A percentile compares a stretch with the other conserved stretches of the same genome.
Evolutionary conservation across 2,888 invertebrate species (phyloP).

Genomic region (Cecidostiba fungosa): DNA sequence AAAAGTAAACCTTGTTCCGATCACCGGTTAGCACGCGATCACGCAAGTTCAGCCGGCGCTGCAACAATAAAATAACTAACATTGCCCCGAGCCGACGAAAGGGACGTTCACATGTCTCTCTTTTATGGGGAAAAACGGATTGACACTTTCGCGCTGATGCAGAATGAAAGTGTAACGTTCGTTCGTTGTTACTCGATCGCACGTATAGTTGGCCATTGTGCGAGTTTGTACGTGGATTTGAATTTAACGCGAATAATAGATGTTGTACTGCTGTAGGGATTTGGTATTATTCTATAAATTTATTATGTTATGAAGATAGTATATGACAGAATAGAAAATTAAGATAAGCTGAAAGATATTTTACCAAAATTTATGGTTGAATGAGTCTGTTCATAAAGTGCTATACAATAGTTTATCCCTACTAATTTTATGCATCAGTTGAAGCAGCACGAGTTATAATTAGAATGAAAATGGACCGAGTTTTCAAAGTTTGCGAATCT

Average conservation of each 20-base stretch:
- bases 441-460: background rate
- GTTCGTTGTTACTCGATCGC: background rate
- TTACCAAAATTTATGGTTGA: background rate
- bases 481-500: background rate
- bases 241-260: background rate
- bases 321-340: no score
- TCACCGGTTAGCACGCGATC: constrained; percentile 67
- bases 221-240: background rate
- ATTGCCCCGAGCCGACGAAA: constrained; percentile 22
- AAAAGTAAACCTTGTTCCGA: constrained; percentile 32
- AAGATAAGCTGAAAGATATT: background rate
- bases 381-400: background rate
- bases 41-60: constrained; percentile 62
- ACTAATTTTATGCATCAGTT: background rate
- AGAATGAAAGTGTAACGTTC: background rate
- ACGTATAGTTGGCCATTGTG: background rate
- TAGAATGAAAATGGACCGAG: background rate
- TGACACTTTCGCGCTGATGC: background rate
- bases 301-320: no score
- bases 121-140: background rate
- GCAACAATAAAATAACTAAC: constrained; percentile 32
- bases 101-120: constrained; percentile 11
- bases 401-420: background rate
- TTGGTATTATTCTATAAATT: no score
- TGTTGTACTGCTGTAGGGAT: no score